Evolutionary conservation across 1,140 invertebrate genomes (phyloP).

Genomic region (Philaenus spumarius): DNA sequence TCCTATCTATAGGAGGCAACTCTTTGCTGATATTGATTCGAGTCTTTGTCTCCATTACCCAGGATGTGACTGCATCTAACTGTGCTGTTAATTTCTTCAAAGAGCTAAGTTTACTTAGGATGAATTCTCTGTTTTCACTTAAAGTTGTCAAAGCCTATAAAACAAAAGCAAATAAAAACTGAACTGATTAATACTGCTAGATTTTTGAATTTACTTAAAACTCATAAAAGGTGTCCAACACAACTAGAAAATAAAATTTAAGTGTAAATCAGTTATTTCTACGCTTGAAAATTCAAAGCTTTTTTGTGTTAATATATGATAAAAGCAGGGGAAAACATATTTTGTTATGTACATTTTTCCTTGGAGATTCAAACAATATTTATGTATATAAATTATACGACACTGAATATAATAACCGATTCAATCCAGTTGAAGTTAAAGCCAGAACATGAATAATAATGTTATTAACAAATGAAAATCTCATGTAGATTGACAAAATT

Average conservation of each 20-base stretch:
- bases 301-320: too few relatives aligned
- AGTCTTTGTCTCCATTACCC: constrained; percentile 48
- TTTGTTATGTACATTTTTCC: too few relatives aligned
- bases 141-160: constrained; percentile 24
- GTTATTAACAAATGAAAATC: too few relatives aligned
- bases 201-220: neutral
- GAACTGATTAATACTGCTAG: neutral
- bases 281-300: too few relatives aligned
- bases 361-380: too few relatives aligned
- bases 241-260: constrained; percentile 4
- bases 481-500: too few relatives aligned
- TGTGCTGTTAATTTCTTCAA: constrained; percentile 50
- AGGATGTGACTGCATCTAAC: constrained; percentile 48
- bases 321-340: too few relatives aligned
- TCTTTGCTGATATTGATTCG: constrained; percentile 45
- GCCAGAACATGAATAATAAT: too few relatives aligned
- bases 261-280: neutral
- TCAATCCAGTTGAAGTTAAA: too few relatives aligned
- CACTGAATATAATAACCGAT: too few relatives aligned
- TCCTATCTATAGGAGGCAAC: constrained; percentile 43
- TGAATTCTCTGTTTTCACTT: constrained; percentile 47
- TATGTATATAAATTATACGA: too few relatives aligned
- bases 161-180: neutral
- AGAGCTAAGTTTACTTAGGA: constrained; percentile 50
- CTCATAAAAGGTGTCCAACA: neutral